Base-by-base conservation (phyloP, 2,113 vertebrate species). In the Halcyon senegalensis region DNA sequence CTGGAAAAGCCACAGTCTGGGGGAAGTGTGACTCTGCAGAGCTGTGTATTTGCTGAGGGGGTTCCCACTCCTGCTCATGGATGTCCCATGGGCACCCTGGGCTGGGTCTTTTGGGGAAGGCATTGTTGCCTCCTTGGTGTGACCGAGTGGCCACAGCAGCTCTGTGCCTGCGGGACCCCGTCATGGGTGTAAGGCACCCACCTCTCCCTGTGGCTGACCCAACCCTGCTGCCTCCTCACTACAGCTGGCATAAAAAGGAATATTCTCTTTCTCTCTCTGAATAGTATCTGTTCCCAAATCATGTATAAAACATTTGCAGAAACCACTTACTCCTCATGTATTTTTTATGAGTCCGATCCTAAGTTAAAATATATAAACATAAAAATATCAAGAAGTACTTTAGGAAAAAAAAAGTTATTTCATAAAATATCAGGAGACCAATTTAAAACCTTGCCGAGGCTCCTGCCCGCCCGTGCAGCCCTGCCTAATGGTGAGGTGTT, bases 251-350 rank as follows among this genome's bases (percentile, higher is more conserved):
- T 39, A 21, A 60, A 67, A 72, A 84, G 69, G 63, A 93, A 58
- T 31, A 4, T 24, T 85, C 39, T 55, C 55, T 58, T 64, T 30
- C 77, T 94, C 77, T 89, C 85, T 82, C 75, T 64, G 83, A 90
- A 58, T 64, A 77, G 91, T 94, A 46, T 90, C 95, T 88, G 92
- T 94, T 97, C 97, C 97, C 98, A 31, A 70, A 97, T 96, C 98
- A 98, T 98, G 98, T 98, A 98, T 98, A 98, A 98, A 98, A 98
- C 98, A 98, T 98, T 95, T 82, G 95, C 89, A 95, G 97, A 97
- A 98, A 97, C 96, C 96, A 96, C 98, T 98, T 98, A 98, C 75
- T 96, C 96, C 96, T 98, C 96, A 98, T 98, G 97, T 96, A 98
- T 98, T 97, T 98, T 98, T 98, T 97, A 98, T 98, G 97, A 98